phyloP scores from a whole-genome alignment of 2,797 vertebrate species.

The Phoxinus dragarum region DNA sequence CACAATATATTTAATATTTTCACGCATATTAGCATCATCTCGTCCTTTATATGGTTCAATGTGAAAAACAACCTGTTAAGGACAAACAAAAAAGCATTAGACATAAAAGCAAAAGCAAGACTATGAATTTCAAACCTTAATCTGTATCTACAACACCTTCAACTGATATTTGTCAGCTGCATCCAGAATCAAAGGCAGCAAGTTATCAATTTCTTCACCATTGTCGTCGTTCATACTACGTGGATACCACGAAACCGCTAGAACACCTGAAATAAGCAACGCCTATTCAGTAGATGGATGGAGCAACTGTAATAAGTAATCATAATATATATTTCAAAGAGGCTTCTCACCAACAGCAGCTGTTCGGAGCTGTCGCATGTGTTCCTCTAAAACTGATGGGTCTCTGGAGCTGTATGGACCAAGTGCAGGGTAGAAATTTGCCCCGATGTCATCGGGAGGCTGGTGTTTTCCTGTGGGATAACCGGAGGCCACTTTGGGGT shows the following conservation, averaged over 20 bases:
- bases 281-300: background rate
- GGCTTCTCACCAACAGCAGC: conserved; percentile 88
- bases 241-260: conserved; percentile 96
- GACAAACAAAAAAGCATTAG: background rate
- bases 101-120: background rate
- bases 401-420: conserved; percentile 95
- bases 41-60: conserved; percentile 93
- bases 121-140: background rate
- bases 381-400: conserved; percentile 87
- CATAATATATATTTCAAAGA: background rate
- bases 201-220: conserved; percentile 84
- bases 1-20: conserved; percentile 91
- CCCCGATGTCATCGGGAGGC: conserved; percentile 92
- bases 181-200: conserved; percentile 89
- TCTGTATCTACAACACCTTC: conserved; percentile 79
- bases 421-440: conserved; percentile 94
- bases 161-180: conserved; percentile 90
- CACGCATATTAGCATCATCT: conserved; percentile 88
- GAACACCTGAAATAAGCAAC: conserved; percentile 82
- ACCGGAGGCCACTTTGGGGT: conserved; percentile 86
- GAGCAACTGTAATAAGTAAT: background rate
- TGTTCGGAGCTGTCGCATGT: conserved; percentile 92
- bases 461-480: conserved; percentile 88
- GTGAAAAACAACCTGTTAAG: conserved; percentile 88
- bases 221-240: conserved; percentile 87